Evolutionary conservation across 2,888 invertebrate genomes (phyloP).

Genomic region (Laothoe populi): DNA sequence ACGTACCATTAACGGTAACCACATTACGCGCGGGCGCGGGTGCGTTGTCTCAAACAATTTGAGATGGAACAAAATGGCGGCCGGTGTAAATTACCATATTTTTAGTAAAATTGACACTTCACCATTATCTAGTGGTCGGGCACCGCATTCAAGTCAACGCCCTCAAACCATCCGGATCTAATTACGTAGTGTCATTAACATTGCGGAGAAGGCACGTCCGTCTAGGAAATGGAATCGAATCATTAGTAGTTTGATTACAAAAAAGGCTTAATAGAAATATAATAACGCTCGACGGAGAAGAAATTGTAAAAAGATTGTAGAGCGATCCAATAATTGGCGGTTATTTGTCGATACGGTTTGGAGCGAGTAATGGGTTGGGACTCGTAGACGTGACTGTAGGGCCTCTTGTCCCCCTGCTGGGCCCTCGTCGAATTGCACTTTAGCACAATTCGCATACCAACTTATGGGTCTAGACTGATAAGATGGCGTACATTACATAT

Average conservation of each 20-base stretch:
- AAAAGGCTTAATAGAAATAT: conserved; percentile 85
- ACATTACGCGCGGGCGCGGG: conserved; percentile 40
- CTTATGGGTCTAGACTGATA: conserved; percentile 31
- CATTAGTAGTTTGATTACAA: conserved; percentile 85
- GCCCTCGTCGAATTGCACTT: conserved; percentile 58
- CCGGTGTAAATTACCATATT: conserved; percentile 75
- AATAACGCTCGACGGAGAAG: conserved; percentile 81
- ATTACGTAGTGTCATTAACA: conserved; percentile 83
- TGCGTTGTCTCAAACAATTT: conserved; percentile 48
- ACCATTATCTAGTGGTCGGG: conserved; percentile 74
- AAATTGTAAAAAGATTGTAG: conserved; percentile 85
- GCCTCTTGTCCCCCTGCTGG: conserved; percentile 45
- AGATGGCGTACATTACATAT: conserved; percentile 5
- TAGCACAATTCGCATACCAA: conserved; percentile 66
- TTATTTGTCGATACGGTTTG: conserved; percentile 85
- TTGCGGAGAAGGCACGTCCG: conserved; percentile 82
- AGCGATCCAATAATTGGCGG: conserved; percentile 84
- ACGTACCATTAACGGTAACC: conserved; percentile 40
- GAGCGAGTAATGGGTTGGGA: conserved; percentile 81
- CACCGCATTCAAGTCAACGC: conserved; percentile 74
- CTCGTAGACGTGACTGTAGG: conserved; percentile 76
- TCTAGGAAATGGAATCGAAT: conserved; percentile 85
- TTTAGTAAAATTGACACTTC: conserved; percentile 81
- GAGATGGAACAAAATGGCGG: conserved; percentile 59
- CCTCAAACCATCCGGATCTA: conserved; percentile 84